Conservation (phyloP, 2,113 vertebrate species). For the Archilochus colubris region DNA sequence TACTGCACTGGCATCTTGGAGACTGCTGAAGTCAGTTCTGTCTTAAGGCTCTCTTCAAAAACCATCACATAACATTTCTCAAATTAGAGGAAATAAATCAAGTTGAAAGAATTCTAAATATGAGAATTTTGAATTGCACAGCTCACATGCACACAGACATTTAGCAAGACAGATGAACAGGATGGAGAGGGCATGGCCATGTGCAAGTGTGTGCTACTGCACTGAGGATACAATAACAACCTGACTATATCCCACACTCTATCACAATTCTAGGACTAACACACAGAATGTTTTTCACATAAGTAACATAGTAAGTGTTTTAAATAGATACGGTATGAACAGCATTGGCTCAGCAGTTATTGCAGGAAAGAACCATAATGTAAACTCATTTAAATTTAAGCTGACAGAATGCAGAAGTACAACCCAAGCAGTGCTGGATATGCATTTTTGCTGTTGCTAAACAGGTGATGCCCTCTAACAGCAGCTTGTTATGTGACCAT, state of each 20-base stretch:
- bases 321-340: neutral
- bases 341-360: neutral
- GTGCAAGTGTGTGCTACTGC: accelerated
- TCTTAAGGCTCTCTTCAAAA: slow-evolving; percentile 65
- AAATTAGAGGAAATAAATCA: slow-evolving; percentile 50
- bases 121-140: neutral
- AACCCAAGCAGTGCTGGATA: neutral
- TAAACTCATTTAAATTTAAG: neutral
- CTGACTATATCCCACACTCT: neutral
- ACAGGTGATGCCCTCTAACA: slow-evolving; percentile 60
- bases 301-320: neutral
- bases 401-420: neutral
- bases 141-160: neutral
- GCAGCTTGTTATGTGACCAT: slow-evolving; percentile 19
- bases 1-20: slow-evolving; percentile 23
- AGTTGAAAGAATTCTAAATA: slow-evolving; percentile 19
- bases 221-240: neutral
- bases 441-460: neutral
- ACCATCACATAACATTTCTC: slow-evolving; percentile 48
- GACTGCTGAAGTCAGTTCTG: slow-evolving; percentile 25
- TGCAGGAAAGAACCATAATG: neutral
- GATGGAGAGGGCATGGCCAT: neutral
- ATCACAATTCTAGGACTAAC: neutral
- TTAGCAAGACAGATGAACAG: neutral
- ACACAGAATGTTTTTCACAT: neutral